These are phyloP conservation scores for Enteromius argenteus DNA, from an alignment of 2,797 vertebrate species.

Conservation along the genomic window DNA sequence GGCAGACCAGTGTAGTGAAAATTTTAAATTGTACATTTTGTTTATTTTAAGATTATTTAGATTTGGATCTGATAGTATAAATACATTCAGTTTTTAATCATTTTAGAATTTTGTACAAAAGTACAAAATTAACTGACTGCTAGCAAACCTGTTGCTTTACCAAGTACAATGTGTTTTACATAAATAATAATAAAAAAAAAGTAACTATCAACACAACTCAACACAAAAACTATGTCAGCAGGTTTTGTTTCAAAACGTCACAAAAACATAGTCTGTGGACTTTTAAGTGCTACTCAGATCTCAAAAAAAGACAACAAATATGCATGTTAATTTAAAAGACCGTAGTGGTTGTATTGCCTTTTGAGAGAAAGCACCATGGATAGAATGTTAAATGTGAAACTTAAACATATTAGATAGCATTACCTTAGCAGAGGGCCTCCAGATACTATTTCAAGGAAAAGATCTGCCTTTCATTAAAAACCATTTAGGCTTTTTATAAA, in stretches of 20 bases:
- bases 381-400: background rate
- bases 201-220: background rate
- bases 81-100: background rate
- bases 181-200: background rate
- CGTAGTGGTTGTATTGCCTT: background rate
- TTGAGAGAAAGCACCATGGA: background rate
- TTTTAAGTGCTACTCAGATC: background rate
- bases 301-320: background rate
- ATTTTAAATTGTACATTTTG: background rate
- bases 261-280: background rate
- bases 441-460: background rate
- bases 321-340: background rate
- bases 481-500: background rate
- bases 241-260: background rate
- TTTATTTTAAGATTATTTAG: background rate
- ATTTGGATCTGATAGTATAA: background rate
- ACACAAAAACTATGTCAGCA: background rate
- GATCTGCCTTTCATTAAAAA: background rate
- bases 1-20: background rate
- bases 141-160: background rate
- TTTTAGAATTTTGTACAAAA: background rate
- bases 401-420: background rate
- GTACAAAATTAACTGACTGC: background rate
- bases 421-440: conserved; percentile 4
- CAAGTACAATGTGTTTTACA: background rate